phyloP scores from a whole-genome alignment of 2,797 vertebrate species.

The Sphenopsis melanotis region DNA sequence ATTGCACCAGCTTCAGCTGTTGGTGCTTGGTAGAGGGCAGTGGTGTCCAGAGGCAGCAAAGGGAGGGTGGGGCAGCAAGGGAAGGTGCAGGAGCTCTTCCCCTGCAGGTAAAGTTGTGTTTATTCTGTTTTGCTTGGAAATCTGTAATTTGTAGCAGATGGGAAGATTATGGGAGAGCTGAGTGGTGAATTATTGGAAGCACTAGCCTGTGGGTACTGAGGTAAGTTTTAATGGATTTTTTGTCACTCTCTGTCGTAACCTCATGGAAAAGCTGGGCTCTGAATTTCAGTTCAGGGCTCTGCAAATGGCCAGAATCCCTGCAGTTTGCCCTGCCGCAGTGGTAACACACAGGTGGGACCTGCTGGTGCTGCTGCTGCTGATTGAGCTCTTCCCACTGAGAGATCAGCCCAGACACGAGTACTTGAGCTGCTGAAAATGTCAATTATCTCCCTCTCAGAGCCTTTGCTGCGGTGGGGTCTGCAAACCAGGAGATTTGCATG shows the following conservation, averaged over 20 bases:
- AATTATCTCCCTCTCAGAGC: not conserved
- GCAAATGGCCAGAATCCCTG: not conserved
- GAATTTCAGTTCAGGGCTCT: not conserved
- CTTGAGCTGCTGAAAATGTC: not conserved
- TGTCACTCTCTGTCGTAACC: not conserved
- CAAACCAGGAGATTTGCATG: not conserved
- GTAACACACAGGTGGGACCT: not conserved
- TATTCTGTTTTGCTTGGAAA: not conserved
- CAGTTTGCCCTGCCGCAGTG: not conserved
- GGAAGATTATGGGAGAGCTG: not conserved
- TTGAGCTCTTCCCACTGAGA: not conserved
- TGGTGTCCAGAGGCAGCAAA: too few species aligned
- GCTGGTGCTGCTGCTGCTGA: not conserved
- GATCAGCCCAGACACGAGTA: not conserved
- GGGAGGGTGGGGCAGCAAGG: not conserved
- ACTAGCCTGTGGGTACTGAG: not conserved
- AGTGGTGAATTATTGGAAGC: not conserved
- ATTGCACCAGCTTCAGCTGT: rapidly evolving
- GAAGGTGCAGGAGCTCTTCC: not conserved
- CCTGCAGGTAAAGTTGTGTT: not conserved
- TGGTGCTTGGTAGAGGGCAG: not conserved
- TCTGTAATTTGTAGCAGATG: not conserved
- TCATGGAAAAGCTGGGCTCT: not conserved
- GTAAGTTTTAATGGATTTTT: not conserved
- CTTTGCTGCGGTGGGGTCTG: not conserved